phyloP scores from a whole-genome alignment of 2,888 invertebrate species.

The Caenorhabditis sulstoni region DNA sequence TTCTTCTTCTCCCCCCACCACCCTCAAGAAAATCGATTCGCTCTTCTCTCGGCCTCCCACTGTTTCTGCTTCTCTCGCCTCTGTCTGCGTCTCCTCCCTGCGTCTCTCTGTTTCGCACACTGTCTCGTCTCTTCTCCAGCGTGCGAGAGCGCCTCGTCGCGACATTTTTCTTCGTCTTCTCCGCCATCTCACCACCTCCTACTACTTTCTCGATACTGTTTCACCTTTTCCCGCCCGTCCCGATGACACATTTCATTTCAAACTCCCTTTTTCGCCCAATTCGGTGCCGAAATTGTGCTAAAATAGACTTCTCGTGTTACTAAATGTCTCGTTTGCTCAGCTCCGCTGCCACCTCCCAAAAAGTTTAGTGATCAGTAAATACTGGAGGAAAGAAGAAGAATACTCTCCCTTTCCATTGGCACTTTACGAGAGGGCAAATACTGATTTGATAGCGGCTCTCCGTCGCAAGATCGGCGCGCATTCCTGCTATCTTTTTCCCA shows the following conservation, averaged over 20 bases:
- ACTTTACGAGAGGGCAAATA: conserved; percentile 39
- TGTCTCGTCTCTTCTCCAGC: conserved; percentile 5
- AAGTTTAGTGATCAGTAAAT: conserved; percentile 39
- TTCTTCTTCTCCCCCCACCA: neutral
- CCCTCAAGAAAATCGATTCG: conserved; percentile 20
- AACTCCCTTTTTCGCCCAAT: neutral
- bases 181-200: conserved; percentile 11
- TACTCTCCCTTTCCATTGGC: conserved; percentile 24
- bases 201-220: conserved; percentile 49
- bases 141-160: conserved; percentile 13
- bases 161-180: conserved; percentile 24
- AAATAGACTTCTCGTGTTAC: conserved; percentile 22
- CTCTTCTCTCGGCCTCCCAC: neutral
- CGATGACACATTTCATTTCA: conserved; percentile 28
- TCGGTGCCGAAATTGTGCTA: neutral
- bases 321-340: conserved; percentile 11
- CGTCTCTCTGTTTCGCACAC: conserved; percentile 12
- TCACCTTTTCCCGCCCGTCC: conserved; percentile 11
- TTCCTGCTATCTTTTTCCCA: neutral
- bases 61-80: neutral
- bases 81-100: neutral
- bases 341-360: conserved; percentile 22
- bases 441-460: conserved; percentile 26
- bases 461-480: conserved; percentile 2
- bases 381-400: conserved; percentile 17